phyloP scores from a whole-genome alignment of 2,888 invertebrate genomes.

The Lycaena phlaeas region DNA sequence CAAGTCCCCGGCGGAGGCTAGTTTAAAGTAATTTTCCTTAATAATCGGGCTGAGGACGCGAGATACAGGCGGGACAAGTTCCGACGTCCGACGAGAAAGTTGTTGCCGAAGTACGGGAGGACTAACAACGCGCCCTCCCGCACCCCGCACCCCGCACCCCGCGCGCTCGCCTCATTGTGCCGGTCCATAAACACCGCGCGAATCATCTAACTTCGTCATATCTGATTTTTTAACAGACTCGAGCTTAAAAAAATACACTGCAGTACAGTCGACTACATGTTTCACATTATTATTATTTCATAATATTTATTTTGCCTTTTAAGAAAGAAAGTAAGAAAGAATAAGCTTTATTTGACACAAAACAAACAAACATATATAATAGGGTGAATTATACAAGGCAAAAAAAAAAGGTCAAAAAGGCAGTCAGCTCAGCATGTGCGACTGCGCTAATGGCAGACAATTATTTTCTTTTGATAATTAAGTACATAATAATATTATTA shows the following conservation, averaged over 20 bases:
- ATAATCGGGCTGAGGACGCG: neutral
- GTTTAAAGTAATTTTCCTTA: neutral
- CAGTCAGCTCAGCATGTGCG: too few relatives aligned
- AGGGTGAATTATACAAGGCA: too few relatives aligned
- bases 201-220: neutral
- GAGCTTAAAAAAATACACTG: neutral
- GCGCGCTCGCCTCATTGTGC: neutral
- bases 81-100: neutral
- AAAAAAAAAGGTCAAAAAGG: too few relatives aligned
- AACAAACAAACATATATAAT: too few relatives aligned
- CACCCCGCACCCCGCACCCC: neutral
- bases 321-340: too few relatives aligned
- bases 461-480: too few relatives aligned
- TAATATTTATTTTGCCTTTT: too few relatives aligned
- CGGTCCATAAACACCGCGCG: neutral
- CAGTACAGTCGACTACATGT: neutral
- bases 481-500: too few relatives aligned
- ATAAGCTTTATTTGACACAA: too few relatives aligned
- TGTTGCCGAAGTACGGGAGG: neutral
- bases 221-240: neutral
- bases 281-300: too few relatives aligned
- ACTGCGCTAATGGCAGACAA: too few relatives aligned
- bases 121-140: neutral
- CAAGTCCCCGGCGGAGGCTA: too few relatives aligned
- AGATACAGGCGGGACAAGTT: neutral